phyloP scores from a whole-genome alignment of 2,888 invertebrate species.

The Noctua janthe region DNA sequence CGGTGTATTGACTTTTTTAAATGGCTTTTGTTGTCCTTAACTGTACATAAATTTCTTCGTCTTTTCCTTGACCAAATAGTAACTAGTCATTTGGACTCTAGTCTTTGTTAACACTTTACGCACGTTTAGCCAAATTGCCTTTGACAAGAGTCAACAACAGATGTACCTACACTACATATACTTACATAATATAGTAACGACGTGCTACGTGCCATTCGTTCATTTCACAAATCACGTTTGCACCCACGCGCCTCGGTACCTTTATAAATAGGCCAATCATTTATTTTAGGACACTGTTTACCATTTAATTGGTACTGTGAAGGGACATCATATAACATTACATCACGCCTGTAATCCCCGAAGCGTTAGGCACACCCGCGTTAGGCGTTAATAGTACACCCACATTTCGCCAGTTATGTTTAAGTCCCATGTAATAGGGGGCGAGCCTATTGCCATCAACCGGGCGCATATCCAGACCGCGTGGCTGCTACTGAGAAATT shows the following conservation, averaged over 20 bases:
- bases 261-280: conserved; percentile 39
- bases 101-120: neutral
- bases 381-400: too few relatives aligned
- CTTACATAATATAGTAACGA: neutral
- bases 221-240: conserved; percentile 59
- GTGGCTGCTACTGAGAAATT: too few relatives aligned
- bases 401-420: too few relatives aligned
- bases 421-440: too few relatives aligned
- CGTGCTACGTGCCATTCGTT: conserved; percentile 20
- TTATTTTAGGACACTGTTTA: conserved; percentile 45
- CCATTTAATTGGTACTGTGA: conserved; percentile 8
- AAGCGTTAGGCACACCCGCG: too few relatives aligned
- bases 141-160: neutral
- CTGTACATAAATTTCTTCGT: neutral
- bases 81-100: neutral
- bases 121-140: neutral
- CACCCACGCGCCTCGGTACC: conserved; percentile 38
- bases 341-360: too few relatives aligned
- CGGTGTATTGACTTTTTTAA: neutral
- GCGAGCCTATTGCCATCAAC: too few relatives aligned
- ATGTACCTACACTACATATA: neutral
- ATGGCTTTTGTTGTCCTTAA: neutral
- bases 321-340: neutral
- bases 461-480: too few relatives aligned
- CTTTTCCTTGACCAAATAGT: neutral